These are phyloP conservation scores for Sylvicola cinctus DNA, from an alignment of 2,888 invertebrate species.

Conservation along the genomic window DNA sequence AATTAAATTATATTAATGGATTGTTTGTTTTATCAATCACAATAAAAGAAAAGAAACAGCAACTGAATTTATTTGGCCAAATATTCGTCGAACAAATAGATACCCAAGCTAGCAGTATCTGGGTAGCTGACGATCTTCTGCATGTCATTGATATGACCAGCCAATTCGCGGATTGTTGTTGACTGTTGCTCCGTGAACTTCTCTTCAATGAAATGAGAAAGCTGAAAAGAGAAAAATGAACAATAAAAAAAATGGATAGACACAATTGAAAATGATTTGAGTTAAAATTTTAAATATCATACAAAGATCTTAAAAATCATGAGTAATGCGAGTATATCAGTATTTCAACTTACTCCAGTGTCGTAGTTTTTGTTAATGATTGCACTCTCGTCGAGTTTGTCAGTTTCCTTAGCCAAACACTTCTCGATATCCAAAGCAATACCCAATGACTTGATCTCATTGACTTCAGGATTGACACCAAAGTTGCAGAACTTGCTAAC, in stretches of 20 bases:
- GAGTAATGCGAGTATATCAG: background rate
- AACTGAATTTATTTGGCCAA: slow-evolving; percentile 14
- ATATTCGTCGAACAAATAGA: slow-evolving; percentile 56
- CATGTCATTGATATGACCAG: slow-evolving; percentile 55
- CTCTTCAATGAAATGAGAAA: slow-evolving; percentile 56
- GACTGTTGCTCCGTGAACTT: slow-evolving; percentile 51
- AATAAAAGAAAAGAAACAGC: too few species aligned
- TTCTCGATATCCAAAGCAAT: slow-evolving; percentile 59
- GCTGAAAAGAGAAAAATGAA: slow-evolving; percentile 18
- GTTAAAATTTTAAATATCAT: slow-evolving; percentile 2
- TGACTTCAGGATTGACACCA: slow-evolving; percentile 28
- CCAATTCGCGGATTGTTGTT: slow-evolving; percentile 41
- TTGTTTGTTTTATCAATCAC: too few species aligned
- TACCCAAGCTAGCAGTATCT: slow-evolving; percentile 37
- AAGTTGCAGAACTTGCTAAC: slow-evolving; percentile 18
- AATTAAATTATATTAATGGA: too few species aligned
- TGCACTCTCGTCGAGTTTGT: slow-evolving; percentile 20
- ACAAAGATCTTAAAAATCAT: background rate
- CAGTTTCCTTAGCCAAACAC: slow-evolving; percentile 41
- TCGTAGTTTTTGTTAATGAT: slow-evolving; percentile 33
- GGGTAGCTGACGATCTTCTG: slow-evolving; percentile 36
- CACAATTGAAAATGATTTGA: background rate
- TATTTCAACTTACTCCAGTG: slow-evolving; percentile 36
- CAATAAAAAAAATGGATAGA: background rate
- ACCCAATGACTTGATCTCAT: slow-evolving; percentile 49